A percentile compares a stretch with the other conserved stretches of the same genome.
phyloP scores from a whole-genome alignment of 2,888 invertebrate genomes.

The Dione vanillae region DNA sequence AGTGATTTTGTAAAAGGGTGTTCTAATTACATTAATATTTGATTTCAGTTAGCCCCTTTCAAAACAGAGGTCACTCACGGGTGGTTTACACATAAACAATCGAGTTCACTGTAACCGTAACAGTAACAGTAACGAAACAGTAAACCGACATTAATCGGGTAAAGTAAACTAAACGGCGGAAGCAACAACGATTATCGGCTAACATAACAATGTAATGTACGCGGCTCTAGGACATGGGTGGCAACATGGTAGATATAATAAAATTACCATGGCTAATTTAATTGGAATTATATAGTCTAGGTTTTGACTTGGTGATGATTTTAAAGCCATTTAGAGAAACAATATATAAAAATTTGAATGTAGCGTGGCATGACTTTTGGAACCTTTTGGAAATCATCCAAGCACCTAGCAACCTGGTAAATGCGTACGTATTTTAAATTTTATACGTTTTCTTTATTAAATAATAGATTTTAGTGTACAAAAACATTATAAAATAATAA shows the following conservation, averaged over 20 bases:
- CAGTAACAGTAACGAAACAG: constrained; percentile 43
- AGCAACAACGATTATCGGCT: constrained; percentile 49
- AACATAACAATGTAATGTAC: constrained; percentile 43
- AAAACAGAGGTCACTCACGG: constrained; percentile 32
- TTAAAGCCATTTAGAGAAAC: too few relatives aligned
- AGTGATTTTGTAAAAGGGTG: not conserved
- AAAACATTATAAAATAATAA: too few relatives aligned
- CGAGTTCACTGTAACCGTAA: constrained; percentile 45
- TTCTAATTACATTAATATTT: not conserved
- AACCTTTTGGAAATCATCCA: too few relatives aligned
- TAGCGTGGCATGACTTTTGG: too few relatives aligned
- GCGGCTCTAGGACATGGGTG: constrained; percentile 35
- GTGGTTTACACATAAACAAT: constrained; percentile 46
- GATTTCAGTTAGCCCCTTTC: not conserved
- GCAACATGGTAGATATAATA: constrained; percentile 1
- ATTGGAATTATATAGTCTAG: not conserved
- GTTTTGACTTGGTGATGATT: not conserved
- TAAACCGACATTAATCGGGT: constrained; percentile 48
- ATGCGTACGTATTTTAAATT: too few relatives aligned
- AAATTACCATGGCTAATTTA: not conserved
- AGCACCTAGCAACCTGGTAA: too few relatives aligned
- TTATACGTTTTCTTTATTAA: too few relatives aligned
- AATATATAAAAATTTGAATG: too few relatives aligned
- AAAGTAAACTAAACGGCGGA: constrained; percentile 51
- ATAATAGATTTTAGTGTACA: too few relatives aligned